Conservation (phyloP, 1,140 invertebrate species). For the Carposina sasakii region DNA sequence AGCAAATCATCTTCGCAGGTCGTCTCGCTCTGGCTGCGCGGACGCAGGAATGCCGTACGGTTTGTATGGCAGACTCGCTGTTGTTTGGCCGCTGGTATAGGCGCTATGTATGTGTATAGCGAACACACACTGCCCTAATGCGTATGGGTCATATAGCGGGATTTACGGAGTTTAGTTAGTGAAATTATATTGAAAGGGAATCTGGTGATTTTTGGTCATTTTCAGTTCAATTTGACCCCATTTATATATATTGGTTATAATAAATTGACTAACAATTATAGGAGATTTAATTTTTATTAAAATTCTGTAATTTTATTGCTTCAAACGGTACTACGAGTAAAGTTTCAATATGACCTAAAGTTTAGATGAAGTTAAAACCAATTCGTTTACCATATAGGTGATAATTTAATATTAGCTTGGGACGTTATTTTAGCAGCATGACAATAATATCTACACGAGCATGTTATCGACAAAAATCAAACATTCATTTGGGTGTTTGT, state of each 20-base stretch:
- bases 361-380: background rate
- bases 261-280: too few relatives aligned
- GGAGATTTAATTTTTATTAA: too few relatives aligned
- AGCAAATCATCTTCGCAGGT: constrained; percentile 38
- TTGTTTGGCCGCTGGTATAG: too few relatives aligned
- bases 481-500: too few relatives aligned
- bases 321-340: too few relatives aligned
- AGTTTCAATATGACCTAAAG: background rate
- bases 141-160: constrained; percentile 70
- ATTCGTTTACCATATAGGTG: too few relatives aligned
- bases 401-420: too few relatives aligned
- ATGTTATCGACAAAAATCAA: too few relatives aligned
- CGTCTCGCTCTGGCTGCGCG: constrained; percentile 44
- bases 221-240: constrained; percentile 21
- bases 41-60: constrained; percentile 68
- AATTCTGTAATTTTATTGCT: too few relatives aligned
- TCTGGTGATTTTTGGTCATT: constrained; percentile 65
- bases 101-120: constrained; percentile 42
- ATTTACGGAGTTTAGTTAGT: constrained; percentile 66
- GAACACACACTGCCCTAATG: constrained; percentile 70
- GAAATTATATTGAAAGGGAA: constrained; percentile 72
- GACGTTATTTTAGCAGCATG: too few relatives aligned
- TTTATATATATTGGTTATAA: too few relatives aligned
- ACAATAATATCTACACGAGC: too few relatives aligned
- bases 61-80: constrained; percentile 55